These are phyloP conservation scores for Brachypteracias leptosomus DNA, from an alignment of 2,113 vertebrate species.

Conservation along the genomic window DNA sequence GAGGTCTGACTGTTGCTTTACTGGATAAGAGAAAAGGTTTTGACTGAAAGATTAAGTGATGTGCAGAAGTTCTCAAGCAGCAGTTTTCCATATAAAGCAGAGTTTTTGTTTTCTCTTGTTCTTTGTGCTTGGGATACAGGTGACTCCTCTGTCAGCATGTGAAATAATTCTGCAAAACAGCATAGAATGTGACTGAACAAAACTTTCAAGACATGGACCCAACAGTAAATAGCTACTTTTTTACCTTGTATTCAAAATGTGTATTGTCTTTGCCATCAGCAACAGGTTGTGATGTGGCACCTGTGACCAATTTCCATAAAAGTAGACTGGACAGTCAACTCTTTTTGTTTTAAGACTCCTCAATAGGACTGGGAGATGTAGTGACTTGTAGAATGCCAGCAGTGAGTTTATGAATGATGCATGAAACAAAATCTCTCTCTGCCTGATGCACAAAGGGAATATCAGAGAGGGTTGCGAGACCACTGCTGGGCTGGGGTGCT, in stretches of 20 bases:
- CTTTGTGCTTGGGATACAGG: neutral
- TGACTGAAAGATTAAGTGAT: neutral
- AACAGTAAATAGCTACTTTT: neutral
- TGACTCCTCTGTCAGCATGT: neutral
- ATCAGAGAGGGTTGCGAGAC: neutral
- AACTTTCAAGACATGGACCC: neutral
- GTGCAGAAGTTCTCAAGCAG: neutral
- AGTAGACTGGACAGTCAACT: neutral
- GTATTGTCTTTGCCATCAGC: neutral
- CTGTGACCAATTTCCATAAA: neutral
- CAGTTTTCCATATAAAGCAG: neutral
- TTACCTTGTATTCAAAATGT: neutral
- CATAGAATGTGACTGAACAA: neutral
- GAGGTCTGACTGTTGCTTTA: neutral
- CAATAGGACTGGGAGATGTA: neutral
- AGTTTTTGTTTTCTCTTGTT: neutral
- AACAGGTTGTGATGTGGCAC: neutral
- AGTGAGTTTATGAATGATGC: constrained; percentile 56
- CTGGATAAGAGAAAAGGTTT: neutral
- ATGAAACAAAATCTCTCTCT: constrained; percentile 50
- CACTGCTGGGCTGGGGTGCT: neutral
- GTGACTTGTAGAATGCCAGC: neutral
- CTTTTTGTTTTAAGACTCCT: constrained; percentile 15
- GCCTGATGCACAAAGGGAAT: neutral
- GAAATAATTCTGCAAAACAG: neutral